phyloP scores from a whole-genome alignment of 2,888 invertebrate species.

The Noctuana brunneofusca region DNA sequence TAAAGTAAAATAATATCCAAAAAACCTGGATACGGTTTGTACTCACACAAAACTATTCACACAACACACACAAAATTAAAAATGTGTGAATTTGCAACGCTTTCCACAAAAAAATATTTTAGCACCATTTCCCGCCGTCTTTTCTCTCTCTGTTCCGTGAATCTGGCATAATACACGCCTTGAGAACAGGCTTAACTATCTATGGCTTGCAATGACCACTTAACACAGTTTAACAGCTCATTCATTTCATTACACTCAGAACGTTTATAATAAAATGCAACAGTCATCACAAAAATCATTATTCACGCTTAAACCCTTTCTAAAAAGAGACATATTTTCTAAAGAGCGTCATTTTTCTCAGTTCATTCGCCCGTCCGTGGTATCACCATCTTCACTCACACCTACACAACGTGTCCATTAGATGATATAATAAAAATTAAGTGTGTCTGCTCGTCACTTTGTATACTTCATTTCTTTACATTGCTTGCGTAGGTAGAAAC shows the following conservation, averaged over 20 bases:
- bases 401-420: constrained; percentile 24
- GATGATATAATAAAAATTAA: constrained; percentile 28
- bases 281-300: background rate
- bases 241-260: background rate
- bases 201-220: constrained; percentile 2
- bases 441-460: constrained; percentile 19
- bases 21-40: too few species aligned
- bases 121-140: too few species aligned
- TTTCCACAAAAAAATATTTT: too few species aligned
- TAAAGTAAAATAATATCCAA: too few species aligned
- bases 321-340: background rate
- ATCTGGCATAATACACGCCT: too few species aligned
- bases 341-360: background rate
- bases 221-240: background rate
- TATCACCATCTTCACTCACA: constrained; percentile 12
- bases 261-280: background rate
- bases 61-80: too few species aligned
- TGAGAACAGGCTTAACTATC: too few species aligned
- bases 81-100: too few species aligned
- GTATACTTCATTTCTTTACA: background rate
- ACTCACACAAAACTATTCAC: too few species aligned
- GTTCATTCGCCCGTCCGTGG: constrained; percentile 12
- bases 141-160: too few species aligned
- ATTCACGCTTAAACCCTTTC: background rate
- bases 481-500: too few species aligned